Evolutionary conservation across 2,888 invertebrate genomes (phyloP), one percentile per base, ranked within the genome.

Genomic region (Plusia festucae): DNA sequence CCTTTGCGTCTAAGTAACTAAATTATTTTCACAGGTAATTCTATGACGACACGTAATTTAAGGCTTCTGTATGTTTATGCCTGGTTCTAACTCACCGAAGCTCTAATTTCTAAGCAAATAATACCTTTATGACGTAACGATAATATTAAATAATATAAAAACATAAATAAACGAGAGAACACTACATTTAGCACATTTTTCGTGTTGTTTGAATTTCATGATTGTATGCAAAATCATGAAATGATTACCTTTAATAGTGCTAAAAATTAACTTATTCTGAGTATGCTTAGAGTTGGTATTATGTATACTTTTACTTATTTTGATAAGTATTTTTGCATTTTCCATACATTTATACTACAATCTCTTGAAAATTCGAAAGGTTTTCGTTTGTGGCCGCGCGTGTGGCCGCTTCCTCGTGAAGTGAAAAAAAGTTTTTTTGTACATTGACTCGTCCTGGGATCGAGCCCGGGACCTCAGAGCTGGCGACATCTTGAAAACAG

Each of bases 91-190:
- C 24, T 3, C 24, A 24, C 24, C 24, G n/a, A n/a, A 15, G 2
- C 34, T 34, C 34, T 40, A 40, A 40, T 40, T 40, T 40, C 40
- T 40, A 40, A n/a, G 40, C 40, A 40, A 40, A 40, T n/a, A 40
- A 3, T 0, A n/a, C n/a, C n/a, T 40, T 40, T 40, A n/a, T 40
- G 40, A 40, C 40, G 40, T 40, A 40, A 40, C 40, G 34, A 34
- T 15, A 15, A 15, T 34, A 6, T n/a, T 40, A 7, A n/a, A 40
- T 27, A 40, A 34, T 34, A 13, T 34, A 34, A 34, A 11, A 13
- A 13, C 4, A 15, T 15, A 34, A 34, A 34, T 34, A 34, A 34
- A 34, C 15, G 15, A 15, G 2, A 34, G 15, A 13, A 34, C 34
- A 15, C 2, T 15, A 24, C n/a, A 40, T 3, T 40, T 40, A 15